phyloP scores from a whole-genome alignment of 1,140 invertebrate genomes.

The Theocolax elegans region DNA sequence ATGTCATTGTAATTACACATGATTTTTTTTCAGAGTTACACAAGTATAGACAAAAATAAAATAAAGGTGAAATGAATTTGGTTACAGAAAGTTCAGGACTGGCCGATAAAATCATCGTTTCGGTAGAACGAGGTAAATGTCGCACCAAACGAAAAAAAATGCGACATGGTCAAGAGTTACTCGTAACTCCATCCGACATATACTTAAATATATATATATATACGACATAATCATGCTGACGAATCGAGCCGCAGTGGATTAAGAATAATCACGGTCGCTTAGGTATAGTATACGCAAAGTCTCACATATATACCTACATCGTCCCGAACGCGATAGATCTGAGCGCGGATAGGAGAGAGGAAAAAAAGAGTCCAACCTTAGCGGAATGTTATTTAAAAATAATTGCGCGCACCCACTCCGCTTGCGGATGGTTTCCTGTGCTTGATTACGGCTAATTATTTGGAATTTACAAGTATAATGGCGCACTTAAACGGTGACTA shows the following conservation, averaged over 20 bases:
- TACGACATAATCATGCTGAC: conserved; percentile 52
- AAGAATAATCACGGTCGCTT: conserved; percentile 60
- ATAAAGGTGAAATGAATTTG: too few species aligned
- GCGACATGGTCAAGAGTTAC: not conserved
- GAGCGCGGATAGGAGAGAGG: conserved; percentile 3
- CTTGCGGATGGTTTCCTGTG: conserved; percentile 60
- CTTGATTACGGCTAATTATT: conserved; percentile 68
- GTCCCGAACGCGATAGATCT: too few species aligned
- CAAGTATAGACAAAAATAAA: too few species aligned
- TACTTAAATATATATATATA: too few species aligned
- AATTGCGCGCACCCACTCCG: conserved; percentile 61
- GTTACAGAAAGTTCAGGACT: too few species aligned
- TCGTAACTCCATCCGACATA: not conserved
- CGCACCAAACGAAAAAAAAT: not conserved
- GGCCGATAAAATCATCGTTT: too few species aligned
- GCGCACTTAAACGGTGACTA: conserved; percentile 59
- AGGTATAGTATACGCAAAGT: conserved; percentile 43
- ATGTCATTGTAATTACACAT: too few species aligned
- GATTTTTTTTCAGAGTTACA: too few species aligned
- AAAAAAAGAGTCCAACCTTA: conserved; percentile 20
- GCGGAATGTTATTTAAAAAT: conserved; percentile 55
- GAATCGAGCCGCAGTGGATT: conserved; percentile 57
- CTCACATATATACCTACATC: too few species aligned
- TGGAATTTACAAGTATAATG: conserved; percentile 67
- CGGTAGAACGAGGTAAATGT: not conserved